A percentile compares a stretch with the other conserved stretches of the same genome.
Conservation (phyloP, 2,888 invertebrate species). For the Elegia similella region DNA sequence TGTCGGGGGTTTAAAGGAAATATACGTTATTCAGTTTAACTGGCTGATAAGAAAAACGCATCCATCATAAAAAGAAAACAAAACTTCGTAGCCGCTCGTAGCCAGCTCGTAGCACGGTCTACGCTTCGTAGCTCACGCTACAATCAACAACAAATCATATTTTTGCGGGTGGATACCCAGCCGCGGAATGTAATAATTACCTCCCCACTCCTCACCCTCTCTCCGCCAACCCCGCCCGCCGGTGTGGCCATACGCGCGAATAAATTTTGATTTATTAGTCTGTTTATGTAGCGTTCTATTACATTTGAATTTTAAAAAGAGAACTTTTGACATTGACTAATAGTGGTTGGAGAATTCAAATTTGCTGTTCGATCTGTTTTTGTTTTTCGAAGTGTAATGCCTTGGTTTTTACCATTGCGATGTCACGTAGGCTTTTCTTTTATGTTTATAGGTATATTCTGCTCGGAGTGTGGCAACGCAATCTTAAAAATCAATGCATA, state of each 20-base stretch:
- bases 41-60: not conserved
- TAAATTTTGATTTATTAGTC: constrained; percentile 13
- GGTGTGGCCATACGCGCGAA: constrained; percentile 3
- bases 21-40: too few relatives aligned
- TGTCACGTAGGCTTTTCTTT: too few relatives aligned
- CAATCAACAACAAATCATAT: constrained; percentile 14
- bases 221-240: not conserved
- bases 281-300: not conserved
- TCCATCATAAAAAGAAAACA: not conserved
- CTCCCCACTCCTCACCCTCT: not conserved
- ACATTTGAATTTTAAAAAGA: not conserved
- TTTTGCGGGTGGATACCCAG: constrained; percentile 13
- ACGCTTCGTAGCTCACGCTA: not conserved
- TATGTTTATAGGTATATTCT: too few relatives aligned
- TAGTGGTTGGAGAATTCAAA: not conserved
- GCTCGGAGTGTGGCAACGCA: too few relatives aligned
- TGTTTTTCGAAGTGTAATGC: too few relatives aligned
- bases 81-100: not conserved
- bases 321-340: not conserved
- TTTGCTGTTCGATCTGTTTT: not conserved
- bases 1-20: too few relatives aligned
- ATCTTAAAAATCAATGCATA: too few relatives aligned
- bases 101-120: not conserved
- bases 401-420: too few relatives aligned
- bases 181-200: constrained; percentile 18